A percentile compares a stretch with the other conserved stretches of the same genome.
These are phyloP conservation scores for Climacteris rufus DNA, from an alignment of 2,113 vertebrate species.

Conservation along the genomic window DNA sequence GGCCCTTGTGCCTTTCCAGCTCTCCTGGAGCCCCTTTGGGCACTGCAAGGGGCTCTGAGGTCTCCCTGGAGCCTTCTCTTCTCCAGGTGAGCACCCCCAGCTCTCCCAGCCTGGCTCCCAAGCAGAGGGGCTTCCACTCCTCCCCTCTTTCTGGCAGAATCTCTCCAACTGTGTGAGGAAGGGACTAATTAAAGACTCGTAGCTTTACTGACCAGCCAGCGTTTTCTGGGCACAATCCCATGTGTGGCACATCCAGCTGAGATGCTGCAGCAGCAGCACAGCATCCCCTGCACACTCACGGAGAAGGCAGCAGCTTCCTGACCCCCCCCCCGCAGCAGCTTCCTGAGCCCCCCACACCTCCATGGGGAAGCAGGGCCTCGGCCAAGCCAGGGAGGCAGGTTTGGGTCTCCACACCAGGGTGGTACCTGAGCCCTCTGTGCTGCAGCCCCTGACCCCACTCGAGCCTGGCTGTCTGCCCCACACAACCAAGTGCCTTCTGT, in stretches of 20 bases:
- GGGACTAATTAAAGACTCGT: background rate
- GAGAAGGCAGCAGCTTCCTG: background rate
- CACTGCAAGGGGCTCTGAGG: background rate
- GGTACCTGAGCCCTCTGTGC: background rate
- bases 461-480: background rate
- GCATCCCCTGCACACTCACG: background rate
- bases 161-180: background rate
- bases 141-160: background rate
- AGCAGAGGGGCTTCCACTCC: background rate
- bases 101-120: background rate
- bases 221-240: background rate
- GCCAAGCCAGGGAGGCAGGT: background rate
- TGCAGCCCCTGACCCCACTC: fast-evolving
- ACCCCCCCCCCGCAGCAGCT: background rate
- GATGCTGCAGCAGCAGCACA: background rate
- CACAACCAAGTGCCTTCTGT: background rate
- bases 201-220: constrained; percentile 29
- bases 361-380: fast-evolving
- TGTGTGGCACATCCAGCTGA: background rate
- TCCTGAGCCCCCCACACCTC: background rate
- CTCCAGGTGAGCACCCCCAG: background rate
- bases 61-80: background rate
- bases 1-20: background rate
- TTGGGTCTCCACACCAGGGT: background rate
- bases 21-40: background rate